Evolutionary conservation across 2,113 vertebrate species (phyloP), one percentile per base, ranked within the genome.

Genomic region (Mormoops blainvillei): DNA sequence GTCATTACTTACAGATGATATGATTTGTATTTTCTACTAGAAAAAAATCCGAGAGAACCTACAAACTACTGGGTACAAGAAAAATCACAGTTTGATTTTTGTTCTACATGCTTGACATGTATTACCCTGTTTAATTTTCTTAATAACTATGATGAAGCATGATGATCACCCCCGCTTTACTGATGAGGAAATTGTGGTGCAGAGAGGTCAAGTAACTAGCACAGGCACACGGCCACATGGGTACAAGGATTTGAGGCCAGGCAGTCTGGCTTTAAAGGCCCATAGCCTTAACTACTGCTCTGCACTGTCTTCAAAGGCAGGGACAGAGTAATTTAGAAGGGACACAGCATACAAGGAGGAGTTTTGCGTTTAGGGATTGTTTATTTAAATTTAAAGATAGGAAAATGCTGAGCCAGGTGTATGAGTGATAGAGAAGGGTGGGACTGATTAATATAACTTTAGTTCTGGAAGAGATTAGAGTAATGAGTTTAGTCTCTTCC

Each of bases 21-120:
- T 7, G 3, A 24, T 84, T 90, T 36, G 19, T 16, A 43, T 87
- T 89, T 89, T 87, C 78, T 94, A 20, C 33, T 74, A 78, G 68
- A n/a, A 77, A 87, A 90, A 76, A 84, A 65, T 70, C 50, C 71
- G 94, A 90, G 80, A 94, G 31, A 68, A 76, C 87, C 67, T 93
- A 19, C 20, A 77, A 63, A 88, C 56, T 83, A n/a, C 73, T 54
- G 16, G 12, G 41, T 58, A 80, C 2, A 63, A n/a, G 56, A 90
- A 84, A 87, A 87, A 43, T 38, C 10, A 63, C 50, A 24, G 18
- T 97, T 91, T 88, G 38, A 65, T 77, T 87, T 88, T 65, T 91
- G 38, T 91, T 82, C 26, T 70, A 54, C 48, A 36, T 85, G 16
- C 18, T 86, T 67, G 48, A n/a, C 26, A 18, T 80, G 22, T 36